Evolutionary conservation across 2,113 vertebrate genomes (phyloP), one percentile per base, ranked within the genome.

Genomic region (Anoura caudifer): DNA sequence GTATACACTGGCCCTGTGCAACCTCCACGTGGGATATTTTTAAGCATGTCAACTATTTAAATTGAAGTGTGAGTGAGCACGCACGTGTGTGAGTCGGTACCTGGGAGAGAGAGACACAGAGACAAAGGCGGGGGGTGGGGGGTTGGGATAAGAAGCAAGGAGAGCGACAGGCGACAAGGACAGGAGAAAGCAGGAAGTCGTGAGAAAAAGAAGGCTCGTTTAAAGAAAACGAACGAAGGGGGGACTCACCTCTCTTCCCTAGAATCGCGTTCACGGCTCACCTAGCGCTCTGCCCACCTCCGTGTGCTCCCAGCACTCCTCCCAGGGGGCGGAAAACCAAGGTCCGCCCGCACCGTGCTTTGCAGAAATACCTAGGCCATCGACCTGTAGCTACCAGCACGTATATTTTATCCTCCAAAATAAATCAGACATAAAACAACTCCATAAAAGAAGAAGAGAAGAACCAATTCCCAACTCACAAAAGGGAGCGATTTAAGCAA

Each of bases 371-470:
- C 38, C 65, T 56, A 13, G 26, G 15, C 41, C 84, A 90, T 54
- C 41, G 52, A 69, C 20, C 87, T 80, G 63, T 38, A 85, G 31
- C 61, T 93, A 36, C 79, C 9, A 85, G 93, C 22, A 95, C 73
- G 83, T 90, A 81, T 59, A 83, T 70, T 90, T 59, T 70, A 89
- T 26, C 9, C 85, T 75, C 14, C 38, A 56, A 87, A 75, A 69
- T n/a, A 90, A 96, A 90, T 28, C 16, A 80, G 47, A n/a, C 33
- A 94, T 54, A 88, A 95, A 92, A 59, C 67, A 67, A 61, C 31
- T 17, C 15, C 45, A 56, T 13, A 70, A 56, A 52, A 82, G 87
- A 52, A 77, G 26, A 52, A 14, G 9, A 69, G 15, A 76, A 77
- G 17, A 38, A 70, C 14, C 72, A n/a, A 82, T 84, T 77, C 4